Evolutionary conservation across 2,113 vertebrate species (phyloP), one percentile per base, ranked within the genome.

Genomic region (Rhinopomastus cyanomelas): DNA sequence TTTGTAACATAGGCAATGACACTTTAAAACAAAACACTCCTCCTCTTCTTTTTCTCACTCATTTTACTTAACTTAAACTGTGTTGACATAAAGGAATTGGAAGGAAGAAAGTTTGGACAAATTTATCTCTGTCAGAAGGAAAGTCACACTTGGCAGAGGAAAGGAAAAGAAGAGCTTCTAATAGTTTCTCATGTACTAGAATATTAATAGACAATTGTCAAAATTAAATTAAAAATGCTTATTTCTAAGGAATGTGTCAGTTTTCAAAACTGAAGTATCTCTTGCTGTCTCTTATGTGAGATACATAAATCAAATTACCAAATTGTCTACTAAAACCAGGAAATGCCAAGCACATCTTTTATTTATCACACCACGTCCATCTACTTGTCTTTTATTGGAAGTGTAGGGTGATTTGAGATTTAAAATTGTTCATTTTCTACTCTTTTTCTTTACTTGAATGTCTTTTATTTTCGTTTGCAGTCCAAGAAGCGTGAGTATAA

Each of bases 401-500:
- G 52, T 44, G 22, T 72, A 83, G 64, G 44, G 39, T 90, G 81
- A 27, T 88, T 67, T 81, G 75, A 92, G 85, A 87, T 89, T 84
- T 90, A 62, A 77, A 93, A 86, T 84, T 55, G 23, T 78, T 95
- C 85, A 87, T 96, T 95, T 96, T 89, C 78, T 95, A 57, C 42
- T 34, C 16, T 88, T 37, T 89, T 57, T 88, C 62, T 90, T 85
- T 77, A 49, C 81, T 93, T 92, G 64, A 82, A 81, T 84, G 76
- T 94, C 85, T 84, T 95, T 92, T 93, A 81, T 91, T 92, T 93
- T 93, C 76, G 64, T 95, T 90, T 93, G 91, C 92, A 93, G 57
- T 87, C 92, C 89, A 88, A 95, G 86, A 94, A 88, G 66, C 88
- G 65, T 79, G 81, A 88, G 48, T 85, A 44, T 94, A 79, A 93